Base-by-base conservation (phyloP, 2,797 vertebrate species). In the Peromyscus aztecus region DNA sequence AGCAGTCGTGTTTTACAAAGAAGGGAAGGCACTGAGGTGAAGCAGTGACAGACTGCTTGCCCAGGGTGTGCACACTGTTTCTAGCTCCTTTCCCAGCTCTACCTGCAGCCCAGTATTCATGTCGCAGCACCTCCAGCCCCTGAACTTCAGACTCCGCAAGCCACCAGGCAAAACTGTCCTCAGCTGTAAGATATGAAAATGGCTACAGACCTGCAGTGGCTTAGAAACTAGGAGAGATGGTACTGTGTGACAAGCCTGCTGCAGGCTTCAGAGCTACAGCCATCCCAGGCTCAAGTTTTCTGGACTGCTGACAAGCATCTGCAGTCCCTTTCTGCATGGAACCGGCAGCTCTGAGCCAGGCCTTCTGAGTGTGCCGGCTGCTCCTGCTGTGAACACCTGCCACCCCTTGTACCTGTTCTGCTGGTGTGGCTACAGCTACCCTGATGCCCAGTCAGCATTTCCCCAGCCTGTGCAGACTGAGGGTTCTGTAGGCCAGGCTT, bases 361-460 rank as follows among this genome's bases (percentile, higher is more conserved):
- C 27, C 16, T 57, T 87, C 84, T 73, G 49, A 57, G 31, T 29
- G 29, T 11, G 23, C 43, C 6, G 24, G 61, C 23, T 65, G 16
- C 23, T 34, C 13, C 21, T 10, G 23, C 43, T 55, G 10, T 55
- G 23, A 49, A 65, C 1, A 21, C 8, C 37, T 65, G 57, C 16
- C 2, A 21, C 40, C 23, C 10, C 69, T 4, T 55, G 12, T 12
- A 27, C 65, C 29, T n/a, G 34, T 55, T 46, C 91, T 75, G 43
- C 61, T 75, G 59, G 73, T 24, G 23, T 11, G 40, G 46, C n/a
- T 40, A n/a, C 34, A 40, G 55, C 31, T 43, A n/a, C 1, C 46
- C 29, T 11, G 69, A 23, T 1, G 12, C 4, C 12, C 0, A 3
- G 1, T 0, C 1, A 27, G 23, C 29, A 2, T 4, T 29, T 43